Base-by-base conservation (phyloP, 2,888 invertebrate species). In the Polyommatus iphigenia region DNA sequence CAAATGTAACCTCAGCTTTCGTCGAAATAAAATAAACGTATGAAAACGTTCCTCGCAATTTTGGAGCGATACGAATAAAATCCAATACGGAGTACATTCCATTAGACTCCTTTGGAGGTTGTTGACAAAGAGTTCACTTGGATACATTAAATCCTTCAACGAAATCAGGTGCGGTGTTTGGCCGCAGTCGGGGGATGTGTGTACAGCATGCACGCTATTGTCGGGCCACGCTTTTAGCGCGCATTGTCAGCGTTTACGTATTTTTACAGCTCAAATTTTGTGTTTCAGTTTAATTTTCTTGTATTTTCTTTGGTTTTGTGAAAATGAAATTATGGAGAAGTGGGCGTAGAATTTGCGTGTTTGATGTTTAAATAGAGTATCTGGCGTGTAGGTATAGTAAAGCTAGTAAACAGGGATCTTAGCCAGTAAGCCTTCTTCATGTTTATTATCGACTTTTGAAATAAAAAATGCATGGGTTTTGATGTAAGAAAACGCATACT, bases 111-210 rank as follows among this genome's bases (percentile, higher is more conserved):
- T 54, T 29, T 50, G 18, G 24, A 75, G 75, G 13, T 67, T 67
- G 75, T 75, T 54, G 75, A 75, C 75, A 75, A 75, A 75, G 50
- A 75, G 46, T 29, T 54, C 75, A 29, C 50, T 29, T 50, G 75
- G 75, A 24, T 75, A 50, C 75, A 75, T 75, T 75, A 75, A 75
- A 54, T 54, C 50, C 75, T 54, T 54, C 75, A 50, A 18, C 54
- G 41, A 46, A 73, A 73, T 73, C 73, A 73, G 73, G 73, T 73
- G 24, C 73, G 41, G n/a, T 62, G 62, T 62, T 24, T 62, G 67
- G 67, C 32, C 67, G 62, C 62, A 62, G 62, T 46, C 46, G 46
- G 46, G 41, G 41, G 10, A 10, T 10, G 46, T 46, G 46, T 46
- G 10, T 46, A 46, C 10, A 10, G 10, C 15, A 59, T 59, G n/a